Evolutionary conservation across 2,888 invertebrate species (phyloP).

Genomic region (Nomada hirtipes): DNA sequence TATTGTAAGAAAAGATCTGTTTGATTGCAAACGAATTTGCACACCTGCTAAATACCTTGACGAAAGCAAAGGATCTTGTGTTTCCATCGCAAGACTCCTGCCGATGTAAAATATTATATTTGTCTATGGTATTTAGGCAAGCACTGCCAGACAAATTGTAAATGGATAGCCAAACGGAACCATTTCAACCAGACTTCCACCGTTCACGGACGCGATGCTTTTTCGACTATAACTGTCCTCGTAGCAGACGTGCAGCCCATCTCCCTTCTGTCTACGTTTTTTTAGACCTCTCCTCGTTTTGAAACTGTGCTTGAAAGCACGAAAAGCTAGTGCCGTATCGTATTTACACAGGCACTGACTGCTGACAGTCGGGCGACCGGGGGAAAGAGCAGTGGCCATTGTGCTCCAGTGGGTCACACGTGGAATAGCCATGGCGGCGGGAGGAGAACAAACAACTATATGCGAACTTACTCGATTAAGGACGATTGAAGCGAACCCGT

Average conservation of each 20-base stretch:
- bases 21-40: too few relatives aligned
- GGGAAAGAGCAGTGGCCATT: conserved; percentile 70
- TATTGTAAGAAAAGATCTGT: too few relatives aligned
- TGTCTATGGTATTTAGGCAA: too few relatives aligned
- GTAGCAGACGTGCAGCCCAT: background rate
- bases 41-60: too few relatives aligned
- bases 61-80: too few relatives aligned
- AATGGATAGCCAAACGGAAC: conserved; percentile 73
- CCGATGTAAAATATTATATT: too few relatives aligned
- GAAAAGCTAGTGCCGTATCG: conserved; percentile 76
- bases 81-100: too few relatives aligned
- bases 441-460: conserved; percentile 71
- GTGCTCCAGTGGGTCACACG: conserved; percentile 73
- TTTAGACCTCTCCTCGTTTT: conserved; percentile 63
- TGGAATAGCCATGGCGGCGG: conserved; percentile 61
- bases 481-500: conserved; percentile 73
- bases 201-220: conserved; percentile 21
- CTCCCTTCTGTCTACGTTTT: conserved; percentile 46
- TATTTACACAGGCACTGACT: conserved; percentile 76
- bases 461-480: conserved; percentile 77
- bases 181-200: conserved; percentile 67
- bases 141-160: conserved; percentile 40
- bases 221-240: conserved; percentile 15
- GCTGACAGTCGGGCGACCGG: conserved; percentile 68
- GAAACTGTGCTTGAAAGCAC: conserved; percentile 72